These are phyloP conservation scores for Eupeodes latifasciatus DNA, from an alignment of 2,888 invertebrate species.

Conservation along the genomic window DNA sequence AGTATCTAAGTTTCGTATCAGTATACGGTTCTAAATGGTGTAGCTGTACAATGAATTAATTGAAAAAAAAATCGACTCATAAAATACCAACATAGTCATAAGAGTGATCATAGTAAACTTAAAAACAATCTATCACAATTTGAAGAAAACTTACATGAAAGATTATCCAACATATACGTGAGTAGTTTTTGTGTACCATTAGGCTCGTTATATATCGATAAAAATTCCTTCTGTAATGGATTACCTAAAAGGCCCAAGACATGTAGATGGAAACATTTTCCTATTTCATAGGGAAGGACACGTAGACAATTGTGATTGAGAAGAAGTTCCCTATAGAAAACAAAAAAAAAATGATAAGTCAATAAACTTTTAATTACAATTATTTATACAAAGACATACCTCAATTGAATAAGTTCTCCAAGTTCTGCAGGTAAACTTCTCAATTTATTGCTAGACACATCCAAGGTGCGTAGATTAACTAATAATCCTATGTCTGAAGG, in stretches of 20 bases:
- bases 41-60: no score
- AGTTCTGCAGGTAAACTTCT: slow-evolving; percentile 97
- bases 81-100: no score
- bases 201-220: slow-evolving; percentile 95
- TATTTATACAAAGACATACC: slow-evolving; percentile 85
- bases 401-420: slow-evolving; percentile 97
- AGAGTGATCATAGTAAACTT: no score
- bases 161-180: slow-evolving; percentile 97
- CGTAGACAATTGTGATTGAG: slow-evolving; percentile 97
- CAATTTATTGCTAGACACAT: slow-evolving; percentile 97
- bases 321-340: slow-evolving; percentile 91
- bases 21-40: no score
- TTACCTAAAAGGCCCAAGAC: slow-evolving; percentile 96
- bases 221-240: slow-evolving; percentile 96
- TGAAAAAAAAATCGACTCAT: no score
- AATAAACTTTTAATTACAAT: slow-evolving; percentile 20
- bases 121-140: neutral
- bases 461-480: slow-evolving; percentile 93
- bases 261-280: slow-evolving; percentile 98
- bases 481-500: slow-evolving; percentile 96
- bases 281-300: slow-evolving; percentile 97
- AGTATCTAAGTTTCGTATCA: no score
- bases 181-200: slow-evolving; percentile 97
- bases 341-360: slow-evolving; percentile 35
- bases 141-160: slow-evolving; percentile 90